These are phyloP conservation scores for Onchidella celtica DNA, from an alignment of 2,888 invertebrate species.

Conservation along the genomic window DNA sequence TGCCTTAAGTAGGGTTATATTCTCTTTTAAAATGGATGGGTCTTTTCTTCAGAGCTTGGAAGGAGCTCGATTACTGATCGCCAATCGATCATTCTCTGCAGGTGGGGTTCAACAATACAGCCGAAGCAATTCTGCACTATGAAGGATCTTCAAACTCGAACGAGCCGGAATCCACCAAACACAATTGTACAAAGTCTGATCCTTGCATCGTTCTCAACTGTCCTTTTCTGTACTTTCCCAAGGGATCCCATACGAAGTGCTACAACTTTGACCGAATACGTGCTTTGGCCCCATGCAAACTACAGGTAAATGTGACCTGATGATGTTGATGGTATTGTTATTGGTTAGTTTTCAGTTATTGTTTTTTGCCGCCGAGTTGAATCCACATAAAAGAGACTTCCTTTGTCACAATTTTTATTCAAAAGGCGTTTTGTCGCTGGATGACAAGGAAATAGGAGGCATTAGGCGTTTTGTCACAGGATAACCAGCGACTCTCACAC, in stretches of 20 bases:
- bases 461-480: too few species aligned
- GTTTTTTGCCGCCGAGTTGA: neutral
- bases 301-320: conserved; percentile 12
- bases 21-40: too few species aligned
- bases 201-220: conserved; percentile 56
- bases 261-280: conserved; percentile 52
- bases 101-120: conserved; percentile 19
- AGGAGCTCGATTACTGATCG: too few species aligned
- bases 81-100: too few species aligned
- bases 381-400: neutral
- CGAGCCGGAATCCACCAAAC: conserved; percentile 25
- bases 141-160: conserved; percentile 12
- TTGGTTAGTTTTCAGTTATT: too few species aligned
- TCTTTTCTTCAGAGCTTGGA: too few species aligned
- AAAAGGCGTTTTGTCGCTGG: too few species aligned
- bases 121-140: conserved; percentile 55
- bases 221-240: conserved; percentile 49
- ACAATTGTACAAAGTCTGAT: conserved; percentile 26
- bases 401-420: too few species aligned
- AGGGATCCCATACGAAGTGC: conserved; percentile 28
- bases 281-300: neutral
- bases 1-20: too few species aligned
- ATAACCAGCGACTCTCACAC: too few species aligned
- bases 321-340: too few species aligned
- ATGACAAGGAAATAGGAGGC: too few species aligned